Evolutionary conservation across 2,888 invertebrate genomes (phyloP), one percentile per base, ranked within the genome.

Genomic region (Sarcophaga rosellei): DNA sequence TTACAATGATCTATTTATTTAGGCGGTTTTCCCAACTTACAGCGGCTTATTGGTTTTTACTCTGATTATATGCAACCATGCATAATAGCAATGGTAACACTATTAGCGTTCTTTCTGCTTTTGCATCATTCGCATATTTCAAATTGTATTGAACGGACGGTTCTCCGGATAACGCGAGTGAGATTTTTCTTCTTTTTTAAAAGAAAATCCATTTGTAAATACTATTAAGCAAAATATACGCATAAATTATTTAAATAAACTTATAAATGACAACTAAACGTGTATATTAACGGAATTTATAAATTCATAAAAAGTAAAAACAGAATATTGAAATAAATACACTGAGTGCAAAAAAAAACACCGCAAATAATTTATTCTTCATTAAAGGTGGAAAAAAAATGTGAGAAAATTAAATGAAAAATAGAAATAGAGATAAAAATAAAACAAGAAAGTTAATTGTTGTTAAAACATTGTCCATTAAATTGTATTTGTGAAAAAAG

Each of bases 51-150:
- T 53, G 17, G 17, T 5, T 15, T 53, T 53, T 53, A 4, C 1
- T 53, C 4, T 5, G 4, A 53, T 53, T 15, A 17, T 1, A 53
- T 53, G 17, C 53, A 53, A 53, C 53, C 12, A 12, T 15, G 53
- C 53, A 53, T 4, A 4, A 53, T 1, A 11, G 12, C 5, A 21
- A 11, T 69, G 70, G 70, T 53, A 69, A 69, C 63, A 21, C 65
- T 53, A 6, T 73, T 62, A 81, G 65, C 74, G 65, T 35, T 45
- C 10, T 1, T 72, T 82, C 44, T 69, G 63, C 63, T 83, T 83
- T 76, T 21, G 21, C 21, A 21, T 75, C 81, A 86, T 84, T 86
- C 86, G 81, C 70, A 75, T 75, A 75, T 81, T 81, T 86, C 2
- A 78, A 78, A 68, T 84, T 72, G 81, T 45, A 25, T 74, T 23